phyloP scores from a whole-genome alignment of 2,888 invertebrate genomes.

The Dascillus cervinus region DNA sequence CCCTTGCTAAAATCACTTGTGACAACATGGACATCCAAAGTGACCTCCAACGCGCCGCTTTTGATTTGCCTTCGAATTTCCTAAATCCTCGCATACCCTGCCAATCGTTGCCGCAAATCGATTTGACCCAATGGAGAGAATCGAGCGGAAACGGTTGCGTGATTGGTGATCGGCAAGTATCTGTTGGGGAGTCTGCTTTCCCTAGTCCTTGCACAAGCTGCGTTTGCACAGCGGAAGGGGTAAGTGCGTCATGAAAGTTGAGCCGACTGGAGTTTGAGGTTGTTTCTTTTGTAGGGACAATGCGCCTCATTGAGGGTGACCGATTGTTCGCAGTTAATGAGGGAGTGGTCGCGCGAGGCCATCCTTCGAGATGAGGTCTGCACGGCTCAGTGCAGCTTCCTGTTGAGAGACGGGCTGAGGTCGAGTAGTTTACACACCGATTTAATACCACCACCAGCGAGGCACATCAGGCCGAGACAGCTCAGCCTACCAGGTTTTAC shows the following conservation, averaged over 20 bases:
- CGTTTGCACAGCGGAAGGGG: constrained; percentile 78
- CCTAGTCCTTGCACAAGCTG: constrained; percentile 89
- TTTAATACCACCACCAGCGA: constrained; percentile 34
- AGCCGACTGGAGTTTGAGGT: too few species aligned
- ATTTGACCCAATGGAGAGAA: constrained; percentile 79
- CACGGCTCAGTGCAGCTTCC: constrained; percentile 80
- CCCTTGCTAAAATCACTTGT: constrained; percentile 78
- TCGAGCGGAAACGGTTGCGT: constrained; percentile 68
- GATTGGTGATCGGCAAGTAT: constrained; percentile 70
- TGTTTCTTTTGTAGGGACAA: constrained; percentile 59
- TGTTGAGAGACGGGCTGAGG: constrained; percentile 41
- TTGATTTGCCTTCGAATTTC: constrained; percentile 86
- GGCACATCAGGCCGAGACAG: constrained; percentile 29
- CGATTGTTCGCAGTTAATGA: constrained; percentile 74
- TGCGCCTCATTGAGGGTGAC: constrained; percentile 83
- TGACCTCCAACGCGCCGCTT: constrained; percentile 82
- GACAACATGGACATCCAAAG: constrained; percentile 81
- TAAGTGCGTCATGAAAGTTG: constrained; percentile 47
- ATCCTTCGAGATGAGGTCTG: constrained; percentile 82
- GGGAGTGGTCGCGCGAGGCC: constrained; percentile 77
- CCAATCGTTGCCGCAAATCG: constrained; percentile 69
- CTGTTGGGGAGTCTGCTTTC: constrained; percentile 75
- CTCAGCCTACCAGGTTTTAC: constrained; percentile 39
- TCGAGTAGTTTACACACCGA: constrained; percentile 25
- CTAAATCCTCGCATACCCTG: constrained; percentile 85